phyloP scores from a whole-genome alignment of 2,797 vertebrate genomes.

The Phalanger gymnotis region DNA sequence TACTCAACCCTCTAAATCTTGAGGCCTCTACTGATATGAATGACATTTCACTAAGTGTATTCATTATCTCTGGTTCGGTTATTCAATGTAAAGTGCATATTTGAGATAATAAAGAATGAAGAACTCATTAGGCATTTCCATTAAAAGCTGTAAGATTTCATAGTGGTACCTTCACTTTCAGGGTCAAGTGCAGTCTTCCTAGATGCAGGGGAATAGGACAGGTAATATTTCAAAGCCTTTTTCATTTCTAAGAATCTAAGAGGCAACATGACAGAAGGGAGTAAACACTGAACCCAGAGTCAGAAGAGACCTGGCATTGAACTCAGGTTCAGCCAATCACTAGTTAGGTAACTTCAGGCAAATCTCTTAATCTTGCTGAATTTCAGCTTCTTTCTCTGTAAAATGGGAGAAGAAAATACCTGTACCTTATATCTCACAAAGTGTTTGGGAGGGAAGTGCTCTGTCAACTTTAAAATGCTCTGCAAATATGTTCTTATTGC shows the following conservation, averaged over 20 bases:
- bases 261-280: not conserved
- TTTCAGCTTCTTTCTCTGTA: not conserved
- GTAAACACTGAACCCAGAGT: not conserved
- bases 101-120: constrained; percentile 68
- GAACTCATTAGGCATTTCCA: constrained; percentile 56
- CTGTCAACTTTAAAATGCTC: not conserved
- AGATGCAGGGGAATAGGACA: constrained; percentile 49
- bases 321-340: not conserved
- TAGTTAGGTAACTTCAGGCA: not conserved
- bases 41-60: constrained; percentile 65
- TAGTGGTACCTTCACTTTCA: constrained; percentile 56
- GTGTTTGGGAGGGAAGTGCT: not conserved
- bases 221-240: constrained; percentile 61
- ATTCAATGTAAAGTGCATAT: constrained; percentile 61
- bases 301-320: not conserved
- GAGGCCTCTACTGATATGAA: constrained; percentile 20
- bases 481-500: not conserved
- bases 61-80: constrained; percentile 44
- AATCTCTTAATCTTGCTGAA: not conserved
- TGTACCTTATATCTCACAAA: not conserved
- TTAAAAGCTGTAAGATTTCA: constrained; percentile 52
- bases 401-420: not conserved
- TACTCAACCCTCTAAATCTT: not conserved
- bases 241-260: not conserved
- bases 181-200: constrained; percentile 33